Base-by-base conservation (phyloP, 2,888 invertebrate species). In the Ophioninae sp. region DNA sequence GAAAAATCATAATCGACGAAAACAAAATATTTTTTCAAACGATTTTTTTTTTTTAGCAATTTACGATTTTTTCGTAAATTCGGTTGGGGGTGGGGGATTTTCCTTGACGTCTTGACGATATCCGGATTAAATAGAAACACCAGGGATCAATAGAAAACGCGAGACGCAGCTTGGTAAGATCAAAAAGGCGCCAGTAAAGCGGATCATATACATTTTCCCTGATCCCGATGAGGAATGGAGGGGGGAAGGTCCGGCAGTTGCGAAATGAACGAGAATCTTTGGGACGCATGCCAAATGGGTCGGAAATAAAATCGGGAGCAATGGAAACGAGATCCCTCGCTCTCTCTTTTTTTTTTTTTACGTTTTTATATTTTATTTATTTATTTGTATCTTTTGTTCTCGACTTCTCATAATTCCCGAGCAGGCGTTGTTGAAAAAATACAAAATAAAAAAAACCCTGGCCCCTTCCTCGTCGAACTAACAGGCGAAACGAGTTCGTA, bases 251-350 rank as follows among this genome's bases (percentile, higher is more conserved):
- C 6, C 21, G 70, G 80, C 72, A 73, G 64, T 74, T 68, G 69
- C 80, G 80, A 21, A 77, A 76, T 76, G 61, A 79, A 83, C 67
- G 79, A 76, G 62, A 83, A 76, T 76, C 70, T 83, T 68, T 59
- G 83, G 80, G 80, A 76, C 80, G 73, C 76, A 80, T 83, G 83
- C 83, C 83, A 83, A 83, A 73, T 80, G 83, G 80, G 80, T 77
- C 83, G 76, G 77, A 80, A 80, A 83, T 77, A 76, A 73, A 83
- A 80, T 77, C 80, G 73, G 77, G 44, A 62, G 77, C 80, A 77
- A 77, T 77, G 50, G 64, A 74, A 80, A 80, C 77, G 80, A 73
- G 77, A 65, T 83, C 8, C 8, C 70, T 65, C 70, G 61, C 69
- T 69, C 69, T 69, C 68, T 73, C 10, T 30, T 69, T 77, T 69